Evolutionary conservation across 2,888 invertebrate species (phyloP).

Genomic region (Caenorhabditis panamensis): DNA sequence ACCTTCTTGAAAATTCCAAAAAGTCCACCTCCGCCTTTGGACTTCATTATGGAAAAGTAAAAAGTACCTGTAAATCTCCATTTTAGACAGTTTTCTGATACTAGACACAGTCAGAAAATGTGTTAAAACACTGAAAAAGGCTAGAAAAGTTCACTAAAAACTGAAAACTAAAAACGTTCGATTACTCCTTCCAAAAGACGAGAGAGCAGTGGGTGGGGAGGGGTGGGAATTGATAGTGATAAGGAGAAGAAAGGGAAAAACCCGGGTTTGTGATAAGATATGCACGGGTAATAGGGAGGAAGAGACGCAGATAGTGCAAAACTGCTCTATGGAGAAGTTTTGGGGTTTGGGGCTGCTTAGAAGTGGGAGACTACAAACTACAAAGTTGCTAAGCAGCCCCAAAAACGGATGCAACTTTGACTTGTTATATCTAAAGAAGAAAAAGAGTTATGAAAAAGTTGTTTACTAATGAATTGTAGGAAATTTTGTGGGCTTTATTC

Average conservation of each 20-base stretch:
- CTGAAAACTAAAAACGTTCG: background rate
- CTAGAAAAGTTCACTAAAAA: background rate
- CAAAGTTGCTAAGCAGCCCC: too few species aligned
- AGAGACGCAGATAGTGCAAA: background rate
- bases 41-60: conserved; percentile 26
- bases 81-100: background rate
- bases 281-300: background rate
- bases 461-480: too few species aligned
- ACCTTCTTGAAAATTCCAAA: conserved; percentile 59
- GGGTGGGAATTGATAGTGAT: background rate
- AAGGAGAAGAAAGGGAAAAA: background rate
- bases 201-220: background rate
- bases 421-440: too few species aligned
- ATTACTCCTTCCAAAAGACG: background rate
- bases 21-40: conserved; percentile 38
- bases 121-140: background rate
- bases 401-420: background rate
- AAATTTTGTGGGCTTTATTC: too few species aligned
- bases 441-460: too few species aligned
- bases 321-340: background rate
- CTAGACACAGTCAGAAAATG: background rate
- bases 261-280: background rate
- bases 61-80: background rate
- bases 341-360: background rate
- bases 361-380: background rate